Evolutionary conservation across 2,113 vertebrate genomes (phyloP).

Genomic region (Cinclus cinclus): DNA sequence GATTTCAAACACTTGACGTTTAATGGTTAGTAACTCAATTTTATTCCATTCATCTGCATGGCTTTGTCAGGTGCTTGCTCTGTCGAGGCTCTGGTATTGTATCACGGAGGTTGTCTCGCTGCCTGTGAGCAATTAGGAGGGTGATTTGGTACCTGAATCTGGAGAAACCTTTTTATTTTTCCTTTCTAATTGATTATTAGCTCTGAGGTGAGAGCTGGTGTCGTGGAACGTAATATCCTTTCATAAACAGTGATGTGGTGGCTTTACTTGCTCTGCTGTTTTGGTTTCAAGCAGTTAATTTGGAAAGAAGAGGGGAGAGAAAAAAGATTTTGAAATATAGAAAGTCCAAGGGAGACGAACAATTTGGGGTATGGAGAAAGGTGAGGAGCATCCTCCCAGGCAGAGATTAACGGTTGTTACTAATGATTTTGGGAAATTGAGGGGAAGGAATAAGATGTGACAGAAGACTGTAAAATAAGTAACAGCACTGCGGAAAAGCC

Average conservation of each 20-base stretch:
- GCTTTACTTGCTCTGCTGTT: neutral
- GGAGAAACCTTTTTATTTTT: neutral
- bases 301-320: neutral
- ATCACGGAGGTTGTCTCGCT: neutral
- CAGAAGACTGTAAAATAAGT: neutral
- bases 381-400: neutral
- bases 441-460: neutral
- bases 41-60: constrained; percentile 54
- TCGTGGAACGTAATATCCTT: neutral
- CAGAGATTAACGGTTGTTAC: constrained; percentile 3
- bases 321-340: neutral
- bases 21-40: constrained; percentile 65
- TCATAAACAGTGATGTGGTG: neutral
- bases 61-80: neutral
- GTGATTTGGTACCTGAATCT: neutral
- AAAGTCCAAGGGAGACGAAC: neutral
- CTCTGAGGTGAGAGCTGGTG: neutral
- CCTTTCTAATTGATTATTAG: neutral
- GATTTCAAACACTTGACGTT: constrained; percentile 59
- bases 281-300: neutral
- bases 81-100: neutral
- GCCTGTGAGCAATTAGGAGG: neutral
- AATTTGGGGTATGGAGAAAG: neutral
- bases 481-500: neutral
- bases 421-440: constrained; percentile 45